phyloP scores from a whole-genome alignment of 1,140 invertebrate species.

The Aleiodes sp. region DNA sequence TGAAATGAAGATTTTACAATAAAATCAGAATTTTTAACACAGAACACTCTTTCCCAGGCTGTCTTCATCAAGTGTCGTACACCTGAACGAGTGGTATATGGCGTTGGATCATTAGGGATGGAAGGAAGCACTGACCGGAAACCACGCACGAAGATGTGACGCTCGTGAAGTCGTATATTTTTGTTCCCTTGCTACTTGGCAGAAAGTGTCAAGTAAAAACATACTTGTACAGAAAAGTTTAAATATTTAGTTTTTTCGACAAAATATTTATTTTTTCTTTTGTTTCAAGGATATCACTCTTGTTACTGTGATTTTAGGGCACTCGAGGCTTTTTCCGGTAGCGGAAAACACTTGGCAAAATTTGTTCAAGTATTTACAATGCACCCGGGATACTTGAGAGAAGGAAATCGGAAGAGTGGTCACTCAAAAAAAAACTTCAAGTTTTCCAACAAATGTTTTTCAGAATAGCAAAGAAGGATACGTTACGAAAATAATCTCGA shows the following conservation, averaged over 20 bases:
- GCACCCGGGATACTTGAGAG: background rate
- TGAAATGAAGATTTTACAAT: background rate
- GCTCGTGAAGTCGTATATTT: conserved; percentile 9
- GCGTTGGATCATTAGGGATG: conserved; percentile 48
- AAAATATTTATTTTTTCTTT: background rate
- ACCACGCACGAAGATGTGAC: conserved; percentile 60
- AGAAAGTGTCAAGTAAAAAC: background rate
- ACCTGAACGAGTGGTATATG: background rate
- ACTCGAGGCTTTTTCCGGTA: background rate
- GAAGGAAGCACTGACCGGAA: conserved; percentile 57
- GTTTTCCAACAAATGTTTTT: background rate
- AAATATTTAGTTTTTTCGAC: background rate
- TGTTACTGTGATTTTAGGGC: conserved; percentile 10
- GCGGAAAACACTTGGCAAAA: conserved; percentile 15
- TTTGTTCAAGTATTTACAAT: background rate
- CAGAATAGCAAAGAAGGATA: background rate
- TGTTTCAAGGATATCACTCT: background rate
- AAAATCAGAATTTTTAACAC: background rate
- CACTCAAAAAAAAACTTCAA: background rate
- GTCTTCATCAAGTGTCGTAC: background rate
- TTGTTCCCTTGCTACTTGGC: background rate
- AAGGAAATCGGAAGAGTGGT: background rate
- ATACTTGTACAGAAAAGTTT: background rate
- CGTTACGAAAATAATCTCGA: background rate
- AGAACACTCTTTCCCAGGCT: background rate